Conservation (phyloP, 2,888 invertebrate species). For the Alcis repandata region DNA sequence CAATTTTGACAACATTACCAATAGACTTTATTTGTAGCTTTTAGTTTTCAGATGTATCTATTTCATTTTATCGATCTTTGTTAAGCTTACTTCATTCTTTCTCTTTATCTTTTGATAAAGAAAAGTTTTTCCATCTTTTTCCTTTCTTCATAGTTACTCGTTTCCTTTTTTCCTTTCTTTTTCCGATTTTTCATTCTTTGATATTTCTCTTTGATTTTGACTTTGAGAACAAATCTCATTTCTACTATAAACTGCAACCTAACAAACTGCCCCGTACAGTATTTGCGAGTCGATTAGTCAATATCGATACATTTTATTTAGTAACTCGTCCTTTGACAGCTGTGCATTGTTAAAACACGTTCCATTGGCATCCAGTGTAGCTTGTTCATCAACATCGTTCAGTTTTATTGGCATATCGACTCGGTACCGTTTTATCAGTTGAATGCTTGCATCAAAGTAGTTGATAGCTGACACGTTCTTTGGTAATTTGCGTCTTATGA, state of each 20-base stretch:
- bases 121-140: too few relatives aligned
- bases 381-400: slow-evolving; percentile 15
- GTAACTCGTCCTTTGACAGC: slow-evolving; percentile 19
- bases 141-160: background rate
- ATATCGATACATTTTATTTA: slow-evolving; percentile 12
- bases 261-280: background rate
- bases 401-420: background rate
- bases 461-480: too few relatives aligned
- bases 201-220: background rate
- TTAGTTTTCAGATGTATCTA: too few relatives aligned
- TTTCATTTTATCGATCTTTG: too few relatives aligned
- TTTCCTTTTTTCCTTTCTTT: background rate
- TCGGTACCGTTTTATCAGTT: background rate
- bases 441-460: background rate
- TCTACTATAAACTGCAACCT: background rate
- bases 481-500: too few relatives aligned
- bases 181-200: background rate
- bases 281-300: slow-evolving; percentile 15
- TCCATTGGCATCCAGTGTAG: slow-evolving; percentile 19
- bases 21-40: too few relatives aligned
- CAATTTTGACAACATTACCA: background rate
- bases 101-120: too few relatives aligned
- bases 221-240: too few relatives aligned
- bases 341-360: slow-evolving; percentile 15
- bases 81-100: too few relatives aligned